These are phyloP conservation scores for Phoeniculus purpureus DNA, from an alignment of 2,797 vertebrate genomes.

Conservation along the genomic window DNA sequence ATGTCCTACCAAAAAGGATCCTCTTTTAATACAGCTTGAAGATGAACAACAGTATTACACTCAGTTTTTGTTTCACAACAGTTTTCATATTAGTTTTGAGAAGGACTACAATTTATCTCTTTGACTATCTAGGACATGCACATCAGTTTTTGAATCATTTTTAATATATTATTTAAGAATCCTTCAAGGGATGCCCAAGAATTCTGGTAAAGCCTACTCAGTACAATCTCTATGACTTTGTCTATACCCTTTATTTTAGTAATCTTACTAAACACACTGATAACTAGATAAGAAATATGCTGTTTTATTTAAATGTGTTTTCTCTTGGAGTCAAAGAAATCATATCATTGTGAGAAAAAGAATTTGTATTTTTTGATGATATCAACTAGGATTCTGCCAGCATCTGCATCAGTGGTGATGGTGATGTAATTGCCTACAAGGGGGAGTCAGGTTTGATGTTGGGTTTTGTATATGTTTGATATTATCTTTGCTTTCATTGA, in stretches of 20 bases:
- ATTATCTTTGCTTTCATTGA: too few species aligned
- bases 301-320: not conserved
- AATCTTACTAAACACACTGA: not conserved
- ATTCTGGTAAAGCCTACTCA: not conserved
- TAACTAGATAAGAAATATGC: not conserved
- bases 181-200: not conserved
- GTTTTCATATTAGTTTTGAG: not conserved
- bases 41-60: not conserved
- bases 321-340: not conserved
- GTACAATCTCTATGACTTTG: not conserved
- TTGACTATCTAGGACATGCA: not conserved
- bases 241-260: not conserved
- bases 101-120: not conserved
- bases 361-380: not conserved
- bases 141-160: not conserved
- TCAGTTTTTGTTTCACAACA: not conserved
- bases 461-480: too few species aligned
- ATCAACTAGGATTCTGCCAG: too few species aligned
- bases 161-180: not conserved
- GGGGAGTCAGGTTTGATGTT: too few species aligned
- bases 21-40: not conserved
- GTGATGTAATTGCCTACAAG: too few species aligned
- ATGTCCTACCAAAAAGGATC: not conserved
- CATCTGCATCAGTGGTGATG: too few species aligned
- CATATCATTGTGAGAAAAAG: not conserved